Percentiles rank a stretch among this genome's conserved stretches.
Evolutionary conservation across 1,140 invertebrate genomes (phyloP).

Genomic region (Caenorhabditis brenneri): DNA sequence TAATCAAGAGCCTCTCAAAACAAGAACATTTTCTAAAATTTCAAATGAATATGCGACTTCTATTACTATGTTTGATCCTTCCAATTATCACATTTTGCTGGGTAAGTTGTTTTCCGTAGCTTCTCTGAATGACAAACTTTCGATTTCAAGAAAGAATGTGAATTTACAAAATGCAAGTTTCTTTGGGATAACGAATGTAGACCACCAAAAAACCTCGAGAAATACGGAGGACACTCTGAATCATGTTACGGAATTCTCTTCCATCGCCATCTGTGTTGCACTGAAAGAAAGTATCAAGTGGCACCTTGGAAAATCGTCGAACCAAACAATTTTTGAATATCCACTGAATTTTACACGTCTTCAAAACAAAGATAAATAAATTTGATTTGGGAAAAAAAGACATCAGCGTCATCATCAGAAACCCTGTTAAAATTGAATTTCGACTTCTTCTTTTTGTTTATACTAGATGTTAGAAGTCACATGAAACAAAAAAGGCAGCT

Average conservation of each 20-base stretch:
- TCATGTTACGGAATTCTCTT: background rate
- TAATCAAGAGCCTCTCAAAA: conserved; percentile 31
- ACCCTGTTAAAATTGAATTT: background rate
- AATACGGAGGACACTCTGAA: background rate
- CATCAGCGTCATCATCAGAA: background rate
- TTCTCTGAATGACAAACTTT: background rate
- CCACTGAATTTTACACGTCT: background rate
- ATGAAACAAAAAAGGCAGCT: background rate
- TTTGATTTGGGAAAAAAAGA: background rate
- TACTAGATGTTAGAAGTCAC: background rate
- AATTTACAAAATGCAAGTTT: background rate
- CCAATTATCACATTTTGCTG: background rate
- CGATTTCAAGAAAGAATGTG: background rate
- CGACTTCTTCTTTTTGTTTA: background rate
- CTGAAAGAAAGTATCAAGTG: background rate
- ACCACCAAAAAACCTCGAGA: background rate
- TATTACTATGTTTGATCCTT: background rate
- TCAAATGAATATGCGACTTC: background rate
- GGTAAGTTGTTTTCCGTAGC: background rate
- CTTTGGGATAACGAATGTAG: background rate
- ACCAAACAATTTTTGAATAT: background rate
- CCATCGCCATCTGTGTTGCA: background rate
- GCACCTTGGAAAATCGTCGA: background rate
- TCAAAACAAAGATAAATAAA: background rate
- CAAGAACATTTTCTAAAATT: background rate